phyloP scores from a whole-genome alignment of 2,113 vertebrate species.

The Morone saxatilis region DNA sequence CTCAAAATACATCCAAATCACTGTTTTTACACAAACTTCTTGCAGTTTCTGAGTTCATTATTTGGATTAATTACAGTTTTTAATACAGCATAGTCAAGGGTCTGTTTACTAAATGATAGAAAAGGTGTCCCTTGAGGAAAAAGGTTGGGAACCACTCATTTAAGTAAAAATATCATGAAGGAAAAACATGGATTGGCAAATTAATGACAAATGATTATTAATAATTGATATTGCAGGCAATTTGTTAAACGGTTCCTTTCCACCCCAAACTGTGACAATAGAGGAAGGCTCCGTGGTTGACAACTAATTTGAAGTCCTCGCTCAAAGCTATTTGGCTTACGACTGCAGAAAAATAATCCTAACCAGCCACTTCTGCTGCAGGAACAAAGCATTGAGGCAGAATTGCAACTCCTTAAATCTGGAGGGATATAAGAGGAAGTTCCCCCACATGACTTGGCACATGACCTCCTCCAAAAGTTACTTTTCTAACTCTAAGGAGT shows the following conservation, averaged over 20 bases:
- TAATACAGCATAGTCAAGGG: no score
- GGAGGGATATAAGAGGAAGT: conserved; percentile 52
- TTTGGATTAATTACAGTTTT: no score
- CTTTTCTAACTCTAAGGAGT: conserved; percentile 4
- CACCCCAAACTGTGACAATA: neutral
- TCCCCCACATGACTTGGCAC: conserved; percentile 44
- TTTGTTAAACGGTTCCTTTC: neutral
- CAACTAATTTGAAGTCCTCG: neutral
- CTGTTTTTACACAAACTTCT: no score
- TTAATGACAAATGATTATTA: no score
- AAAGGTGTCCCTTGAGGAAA: no score
- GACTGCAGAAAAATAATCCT: neutral
- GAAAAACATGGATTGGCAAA: neutral
- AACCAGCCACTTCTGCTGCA: conserved; percentile 22
- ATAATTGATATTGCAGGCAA: neutral
- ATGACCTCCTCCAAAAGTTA: conserved; percentile 26
- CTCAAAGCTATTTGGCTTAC: neutral
- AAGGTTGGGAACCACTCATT: no score
- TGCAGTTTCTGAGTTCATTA: no score
- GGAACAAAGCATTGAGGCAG: conserved; percentile 16
- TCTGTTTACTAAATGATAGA: no score
- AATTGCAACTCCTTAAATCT: conserved; percentile 17
- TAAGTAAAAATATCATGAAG: neutral
- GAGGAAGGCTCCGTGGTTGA: neutral
- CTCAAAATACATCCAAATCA: no score